These are phyloP conservation scores for Taxidea taxus DNA, from an alignment of 2,113 vertebrate genomes.

Conservation along the genomic window DNA sequence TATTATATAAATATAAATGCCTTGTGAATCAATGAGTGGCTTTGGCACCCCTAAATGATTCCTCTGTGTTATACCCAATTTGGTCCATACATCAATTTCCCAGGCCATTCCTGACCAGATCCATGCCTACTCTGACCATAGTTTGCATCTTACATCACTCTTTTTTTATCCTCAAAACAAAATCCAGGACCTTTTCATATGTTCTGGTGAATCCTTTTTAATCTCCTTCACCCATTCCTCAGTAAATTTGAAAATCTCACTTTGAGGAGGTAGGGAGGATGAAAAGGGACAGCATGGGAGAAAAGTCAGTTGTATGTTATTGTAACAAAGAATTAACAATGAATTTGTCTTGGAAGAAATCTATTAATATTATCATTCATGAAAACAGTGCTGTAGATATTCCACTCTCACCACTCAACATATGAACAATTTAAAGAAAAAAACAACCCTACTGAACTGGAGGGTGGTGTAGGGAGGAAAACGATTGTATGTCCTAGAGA, in stretches of 20 bases:
- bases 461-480: fast-evolving
- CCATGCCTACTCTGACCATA: not conserved
- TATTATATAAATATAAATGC: not conserved
- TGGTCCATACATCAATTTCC: not conserved
- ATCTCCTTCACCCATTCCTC: fast-evolving
- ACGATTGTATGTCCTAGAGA: not conserved
- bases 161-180: not conserved
- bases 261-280: not conserved
- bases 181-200: not conserved
- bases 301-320: not conserved
- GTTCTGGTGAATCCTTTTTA: not conserved
- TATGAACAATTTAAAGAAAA: not conserved
- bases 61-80: not conserved
- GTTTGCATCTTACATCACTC: not conserved
- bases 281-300: not conserved
- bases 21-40: not conserved
- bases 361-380: not conserved
- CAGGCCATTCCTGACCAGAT: not conserved
- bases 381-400: not conserved
- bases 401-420: fast-evolving
- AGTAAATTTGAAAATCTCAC: not conserved
- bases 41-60: fast-evolving
- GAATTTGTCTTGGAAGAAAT: not conserved
- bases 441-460: not conserved
- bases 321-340: not conserved